These are phyloP conservation scores for Lycocerus yunnanus DNA, from an alignment of 2,888 invertebrate species.

Conservation along the genomic window DNA sequence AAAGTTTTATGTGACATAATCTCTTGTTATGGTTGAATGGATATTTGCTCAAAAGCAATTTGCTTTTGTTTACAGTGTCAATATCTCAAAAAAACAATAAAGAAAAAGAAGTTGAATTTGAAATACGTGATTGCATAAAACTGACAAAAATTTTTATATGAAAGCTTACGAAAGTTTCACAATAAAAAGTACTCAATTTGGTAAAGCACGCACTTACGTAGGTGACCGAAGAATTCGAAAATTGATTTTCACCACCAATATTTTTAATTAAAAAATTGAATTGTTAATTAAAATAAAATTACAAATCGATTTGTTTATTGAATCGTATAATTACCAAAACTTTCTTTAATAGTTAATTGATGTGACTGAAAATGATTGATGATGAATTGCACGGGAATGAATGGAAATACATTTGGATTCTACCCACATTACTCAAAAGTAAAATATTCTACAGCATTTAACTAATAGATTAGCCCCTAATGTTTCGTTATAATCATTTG, in stretches of 20 bases:
- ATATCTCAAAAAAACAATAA: slow-evolving; percentile 28
- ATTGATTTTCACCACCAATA: background rate
- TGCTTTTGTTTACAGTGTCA: slow-evolving; percentile 25
- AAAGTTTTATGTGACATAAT: slow-evolving; percentile 12
- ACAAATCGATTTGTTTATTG: background rate
- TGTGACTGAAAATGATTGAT: background rate
- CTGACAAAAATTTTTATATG: slow-evolving; percentile 8
- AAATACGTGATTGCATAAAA: slow-evolving; percentile 22
- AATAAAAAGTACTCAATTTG: background rate
- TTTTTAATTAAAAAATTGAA: background rate
- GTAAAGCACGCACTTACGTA: background rate
- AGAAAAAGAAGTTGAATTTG: slow-evolving; percentile 24
- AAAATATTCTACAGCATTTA: background rate
- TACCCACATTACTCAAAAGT: background rate
- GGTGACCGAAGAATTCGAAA: background rate
- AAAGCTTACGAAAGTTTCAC: slow-evolving; percentile 1
- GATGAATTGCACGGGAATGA: background rate
- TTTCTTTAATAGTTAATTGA: background rate
- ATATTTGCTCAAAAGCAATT: slow-evolving; percentile 25
- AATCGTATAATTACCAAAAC: slow-evolving; percentile 1
- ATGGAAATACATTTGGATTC: background rate
- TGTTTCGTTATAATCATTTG: background rate
- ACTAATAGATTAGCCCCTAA: background rate
- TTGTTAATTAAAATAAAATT: background rate
- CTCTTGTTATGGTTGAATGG: slow-evolving; percentile 25